A percentile compares a stretch with the other conserved stretches of the same genome.
Evolutionary conservation across 2,888 invertebrate genomes (phyloP).

Genomic region (Fabriciana adippe): DNA sequence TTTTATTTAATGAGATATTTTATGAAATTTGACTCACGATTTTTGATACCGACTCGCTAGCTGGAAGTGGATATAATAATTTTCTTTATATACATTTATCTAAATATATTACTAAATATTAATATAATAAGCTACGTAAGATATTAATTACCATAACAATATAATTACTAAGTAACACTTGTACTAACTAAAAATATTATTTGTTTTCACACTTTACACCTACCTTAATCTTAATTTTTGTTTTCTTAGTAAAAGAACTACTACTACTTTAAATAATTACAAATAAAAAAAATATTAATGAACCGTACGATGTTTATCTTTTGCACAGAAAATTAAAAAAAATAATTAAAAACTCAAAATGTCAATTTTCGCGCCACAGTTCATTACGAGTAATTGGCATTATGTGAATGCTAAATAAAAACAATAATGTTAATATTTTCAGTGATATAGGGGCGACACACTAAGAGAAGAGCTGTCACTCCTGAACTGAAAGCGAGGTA

Average conservation of each 20-base stretch:
- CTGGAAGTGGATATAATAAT: constrained; percentile 11
- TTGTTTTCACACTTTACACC: neutral
- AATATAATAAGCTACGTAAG: neutral
- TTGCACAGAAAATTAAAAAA: neutral
- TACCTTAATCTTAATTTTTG: neutral
- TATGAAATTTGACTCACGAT: constrained; percentile 7
- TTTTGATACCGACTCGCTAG: constrained; percentile 4
- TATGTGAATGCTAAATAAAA: no score
- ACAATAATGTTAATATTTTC: no score
- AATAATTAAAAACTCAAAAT: neutral
- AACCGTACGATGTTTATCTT: neutral
- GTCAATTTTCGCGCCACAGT: constrained; percentile 1
- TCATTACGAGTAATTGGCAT: neutral
- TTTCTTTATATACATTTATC: neutral
- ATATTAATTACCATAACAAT: constrained; percentile 13
- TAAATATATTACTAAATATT: neutral
- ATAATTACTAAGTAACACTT: constrained; percentile 19
- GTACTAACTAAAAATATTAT: constrained; percentile 8
- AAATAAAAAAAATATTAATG: no score
- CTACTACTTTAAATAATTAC: no score
- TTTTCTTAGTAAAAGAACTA: no score
- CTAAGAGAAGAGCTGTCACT: no score
- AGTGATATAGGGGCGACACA: no score
- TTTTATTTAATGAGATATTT: neutral
- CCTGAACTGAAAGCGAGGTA: no score